phyloP scores from a whole-genome alignment of 2,888 invertebrate genomes.

The Ischnura elegans region DNA sequence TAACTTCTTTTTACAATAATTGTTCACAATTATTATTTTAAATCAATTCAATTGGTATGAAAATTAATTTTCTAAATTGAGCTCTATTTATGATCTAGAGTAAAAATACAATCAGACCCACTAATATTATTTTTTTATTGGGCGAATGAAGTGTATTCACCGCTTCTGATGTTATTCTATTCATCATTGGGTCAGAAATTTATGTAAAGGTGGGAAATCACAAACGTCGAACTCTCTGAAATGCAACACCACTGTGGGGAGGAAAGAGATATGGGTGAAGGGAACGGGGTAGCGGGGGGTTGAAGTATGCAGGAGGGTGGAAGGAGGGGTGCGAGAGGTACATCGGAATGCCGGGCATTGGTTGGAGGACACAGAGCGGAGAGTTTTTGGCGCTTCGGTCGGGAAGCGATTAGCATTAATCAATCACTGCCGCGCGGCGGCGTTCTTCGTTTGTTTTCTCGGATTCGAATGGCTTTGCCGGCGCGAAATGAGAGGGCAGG shows the following conservation, averaged over 20 bases:
- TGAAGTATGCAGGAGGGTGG: not conserved
- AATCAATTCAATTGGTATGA: too few species aligned
- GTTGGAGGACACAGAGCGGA: slow-evolving; percentile 8
- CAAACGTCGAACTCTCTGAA: not conserved
- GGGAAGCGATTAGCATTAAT: slow-evolving; percentile 59
- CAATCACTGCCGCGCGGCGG: slow-evolving; percentile 43
- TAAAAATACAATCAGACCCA: too few species aligned
- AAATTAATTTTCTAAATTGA: too few species aligned
- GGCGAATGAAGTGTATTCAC: too few species aligned
- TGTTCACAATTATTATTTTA: too few species aligned
- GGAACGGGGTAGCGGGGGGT: not conserved
- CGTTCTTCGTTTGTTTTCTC: slow-evolving; percentile 57
- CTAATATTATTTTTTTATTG: too few species aligned
- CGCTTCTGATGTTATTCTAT: too few species aligned
- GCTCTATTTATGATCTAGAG: too few species aligned
- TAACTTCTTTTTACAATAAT: too few species aligned
- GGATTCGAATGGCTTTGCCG: slow-evolving; percentile 24
- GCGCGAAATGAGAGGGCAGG: not conserved
- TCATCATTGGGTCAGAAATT: not conserved
- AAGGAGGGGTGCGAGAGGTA: not conserved
- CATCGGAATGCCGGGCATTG: not conserved
- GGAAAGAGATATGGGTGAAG: not conserved
- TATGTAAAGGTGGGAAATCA: not conserved
- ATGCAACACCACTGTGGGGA: not conserved
- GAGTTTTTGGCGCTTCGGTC: slow-evolving; percentile 34